Conservation (phyloP, 1,140 invertebrate species). For the Leptopilina clavipes region DNA sequence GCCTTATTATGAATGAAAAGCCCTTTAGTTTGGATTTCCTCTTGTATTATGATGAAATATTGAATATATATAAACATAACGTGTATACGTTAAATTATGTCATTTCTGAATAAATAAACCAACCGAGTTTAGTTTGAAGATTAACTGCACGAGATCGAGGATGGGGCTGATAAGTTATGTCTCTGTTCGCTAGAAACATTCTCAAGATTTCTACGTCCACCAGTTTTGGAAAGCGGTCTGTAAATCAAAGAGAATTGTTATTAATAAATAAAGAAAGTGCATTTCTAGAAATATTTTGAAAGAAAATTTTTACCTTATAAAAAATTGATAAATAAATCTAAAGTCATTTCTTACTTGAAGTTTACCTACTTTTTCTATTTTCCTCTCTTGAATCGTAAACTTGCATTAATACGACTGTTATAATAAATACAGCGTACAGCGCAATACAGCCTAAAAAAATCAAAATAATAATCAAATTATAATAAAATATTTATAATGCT, state of each 20-base stretch:
- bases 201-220: conserved; percentile 62
- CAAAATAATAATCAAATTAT: too few species aligned
- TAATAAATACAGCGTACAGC: conserved; percentile 79
- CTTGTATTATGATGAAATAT: neutral
- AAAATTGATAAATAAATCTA: neutral
- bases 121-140: conserved; percentile 67
- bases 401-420: conserved; percentile 76
- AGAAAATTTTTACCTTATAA: too few species aligned
- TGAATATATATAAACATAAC: neutral
- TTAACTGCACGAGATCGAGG: conserved; percentile 61
- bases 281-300: too few species aligned
- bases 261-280: too few species aligned
- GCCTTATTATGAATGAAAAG: neutral
- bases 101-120: conserved; percentile 43
- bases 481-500: too few species aligned
- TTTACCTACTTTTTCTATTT: conserved; percentile 60
- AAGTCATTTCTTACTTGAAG: too few species aligned
- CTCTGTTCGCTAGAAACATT: conserved; percentile 63
- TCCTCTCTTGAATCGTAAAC: conserved; percentile 61
- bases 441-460: conserved; percentile 73
- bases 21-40: neutral
- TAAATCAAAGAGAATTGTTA: neutral
- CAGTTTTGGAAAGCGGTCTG: conserved; percentile 64
- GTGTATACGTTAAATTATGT: neutral
- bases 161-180: conserved; percentile 46